These are phyloP conservation scores for Sacculina carcini DNA, from an alignment of 2,888 invertebrate species.

Conservation along the genomic window DNA sequence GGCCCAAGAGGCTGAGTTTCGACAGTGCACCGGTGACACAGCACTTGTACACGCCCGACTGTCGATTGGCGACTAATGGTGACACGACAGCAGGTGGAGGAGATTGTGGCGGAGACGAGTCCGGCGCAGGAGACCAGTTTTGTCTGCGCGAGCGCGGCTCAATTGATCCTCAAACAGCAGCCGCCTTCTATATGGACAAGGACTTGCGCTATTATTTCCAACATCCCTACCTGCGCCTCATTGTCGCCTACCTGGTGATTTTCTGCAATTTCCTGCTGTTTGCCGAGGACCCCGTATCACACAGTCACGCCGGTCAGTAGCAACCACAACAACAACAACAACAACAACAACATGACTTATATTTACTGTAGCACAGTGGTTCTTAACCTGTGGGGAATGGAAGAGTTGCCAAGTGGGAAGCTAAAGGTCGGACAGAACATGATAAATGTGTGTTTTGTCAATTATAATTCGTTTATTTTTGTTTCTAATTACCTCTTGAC, in stretches of 20 bases:
- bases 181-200: slow-evolving; percentile 21
- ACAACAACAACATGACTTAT: too few species aligned
- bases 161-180: slow-evolving; percentile 19
- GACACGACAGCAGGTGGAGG: slow-evolving; percentile 8
- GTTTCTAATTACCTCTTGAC: too few species aligned
- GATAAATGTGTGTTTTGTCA: too few species aligned
- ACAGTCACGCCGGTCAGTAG: slow-evolving; percentile 20
- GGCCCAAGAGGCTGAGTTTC: slow-evolving; percentile 1
- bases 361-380: too few species aligned
- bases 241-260: slow-evolving; percentile 24
- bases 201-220: slow-evolving; percentile 26
- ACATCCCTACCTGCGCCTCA: slow-evolving; percentile 25
- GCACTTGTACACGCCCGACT: neutral
- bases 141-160: slow-evolving; percentile 12
- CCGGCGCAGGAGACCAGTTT: slow-evolving; percentile 7
- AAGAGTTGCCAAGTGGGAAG: too few species aligned
- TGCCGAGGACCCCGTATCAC: slow-evolving; percentile 27
- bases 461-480: too few species aligned
- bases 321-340: too few species aligned
- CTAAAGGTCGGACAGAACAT: too few species aligned
- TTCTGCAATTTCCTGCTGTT: slow-evolving; percentile 27
- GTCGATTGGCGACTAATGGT: slow-evolving; percentile 1
- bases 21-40: neutral
- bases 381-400: too few species aligned
- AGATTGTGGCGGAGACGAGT: slow-evolving; percentile 9